Percentiles rank a stretch among this genome's conserved stretches.
These are phyloP conservation scores for Geococcyx californianus DNA, from an alignment of 2,113 vertebrate genomes.

Conservation along the genomic window DNA sequence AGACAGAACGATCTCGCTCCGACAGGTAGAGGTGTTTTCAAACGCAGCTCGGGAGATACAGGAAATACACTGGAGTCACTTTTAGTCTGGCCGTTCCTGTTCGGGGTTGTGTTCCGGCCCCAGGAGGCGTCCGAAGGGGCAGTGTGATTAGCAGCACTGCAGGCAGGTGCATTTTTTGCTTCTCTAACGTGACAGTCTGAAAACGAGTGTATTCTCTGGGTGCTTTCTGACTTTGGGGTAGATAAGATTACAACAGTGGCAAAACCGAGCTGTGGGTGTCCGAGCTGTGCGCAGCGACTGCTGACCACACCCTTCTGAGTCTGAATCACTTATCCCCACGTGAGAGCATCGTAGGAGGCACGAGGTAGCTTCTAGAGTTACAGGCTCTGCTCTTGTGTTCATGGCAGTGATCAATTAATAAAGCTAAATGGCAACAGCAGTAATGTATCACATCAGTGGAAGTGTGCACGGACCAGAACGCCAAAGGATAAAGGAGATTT, in stretches of 20 bases:
- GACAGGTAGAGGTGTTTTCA: not conserved
- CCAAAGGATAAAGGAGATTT: not conserved
- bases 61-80: not conserved
- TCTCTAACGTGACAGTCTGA: not conserved
- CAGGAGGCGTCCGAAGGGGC: not conserved
- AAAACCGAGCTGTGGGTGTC: conserved; percentile 47
- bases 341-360: conserved; percentile 76
- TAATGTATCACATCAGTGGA: not conserved
- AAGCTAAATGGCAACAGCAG: conserved; percentile 7
- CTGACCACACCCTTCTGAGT: conserved; percentile 73
- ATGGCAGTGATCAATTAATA: conserved; percentile 71
- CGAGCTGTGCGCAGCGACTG: conserved; percentile 55
- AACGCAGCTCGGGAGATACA: not conserved
- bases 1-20: not conserved
- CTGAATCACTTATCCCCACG: conserved; percentile 54
- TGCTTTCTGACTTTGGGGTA: not conserved
- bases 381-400: conserved; percentile 59
- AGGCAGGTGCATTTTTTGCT: not conserved
- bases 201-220: not conserved
- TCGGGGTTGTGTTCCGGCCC: not conserved
- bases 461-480: not conserved
- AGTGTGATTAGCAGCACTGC: not conserved
- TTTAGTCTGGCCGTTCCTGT: not conserved
- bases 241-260: not conserved
- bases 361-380: conserved; percentile 68